These are phyloP conservation scores for Echinops telfairi DNA, from an alignment of 2,113 vertebrate species.

Conservation along the genomic window DNA sequence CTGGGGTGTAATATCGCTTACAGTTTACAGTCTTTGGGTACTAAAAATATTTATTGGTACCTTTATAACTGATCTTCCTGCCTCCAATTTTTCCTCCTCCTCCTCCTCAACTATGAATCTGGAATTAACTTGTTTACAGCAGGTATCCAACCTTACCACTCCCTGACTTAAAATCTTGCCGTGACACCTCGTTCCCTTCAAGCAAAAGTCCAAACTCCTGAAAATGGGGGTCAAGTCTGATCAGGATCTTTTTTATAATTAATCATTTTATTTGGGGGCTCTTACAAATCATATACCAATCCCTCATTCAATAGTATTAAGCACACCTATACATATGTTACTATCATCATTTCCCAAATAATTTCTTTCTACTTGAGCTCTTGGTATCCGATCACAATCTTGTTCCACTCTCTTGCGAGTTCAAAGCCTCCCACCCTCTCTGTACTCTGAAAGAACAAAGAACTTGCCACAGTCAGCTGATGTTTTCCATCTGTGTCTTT, in stretches of 20 bases:
- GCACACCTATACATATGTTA: no score
- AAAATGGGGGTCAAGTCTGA: not conserved
- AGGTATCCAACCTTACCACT: slow-evolving; percentile 30
- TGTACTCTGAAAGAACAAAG: not conserved
- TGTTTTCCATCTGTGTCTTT: slow-evolving; percentile 1
- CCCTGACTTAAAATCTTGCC: slow-evolving; percentile 28
- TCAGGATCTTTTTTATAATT: not conserved
- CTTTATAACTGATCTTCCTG: slow-evolving; percentile 17
- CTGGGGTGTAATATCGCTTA: not conserved
- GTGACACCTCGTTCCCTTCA: slow-evolving; percentile 34
- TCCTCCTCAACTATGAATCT: not conserved
- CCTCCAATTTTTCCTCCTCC: slow-evolving; percentile 6
- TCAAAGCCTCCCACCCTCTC: slow-evolving; percentile 3
- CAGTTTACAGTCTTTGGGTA: slow-evolving; percentile 23
- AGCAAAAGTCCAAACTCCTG: slow-evolving; percentile 7
- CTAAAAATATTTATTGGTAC: slow-evolving; percentile 40
- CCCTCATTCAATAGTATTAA: no score
- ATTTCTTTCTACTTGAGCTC: no score
- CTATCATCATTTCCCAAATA: no score
- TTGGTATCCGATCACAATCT: not conserved
- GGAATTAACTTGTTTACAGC: slow-evolving; percentile 34
- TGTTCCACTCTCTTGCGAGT: not conserved
- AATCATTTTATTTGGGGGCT: no score
- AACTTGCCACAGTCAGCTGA: slow-evolving; percentile 29
- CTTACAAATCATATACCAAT: no score